phyloP scores from a whole-genome alignment of 2,113 vertebrate species.

The Ailuropoda melanoleuca region DNA sequence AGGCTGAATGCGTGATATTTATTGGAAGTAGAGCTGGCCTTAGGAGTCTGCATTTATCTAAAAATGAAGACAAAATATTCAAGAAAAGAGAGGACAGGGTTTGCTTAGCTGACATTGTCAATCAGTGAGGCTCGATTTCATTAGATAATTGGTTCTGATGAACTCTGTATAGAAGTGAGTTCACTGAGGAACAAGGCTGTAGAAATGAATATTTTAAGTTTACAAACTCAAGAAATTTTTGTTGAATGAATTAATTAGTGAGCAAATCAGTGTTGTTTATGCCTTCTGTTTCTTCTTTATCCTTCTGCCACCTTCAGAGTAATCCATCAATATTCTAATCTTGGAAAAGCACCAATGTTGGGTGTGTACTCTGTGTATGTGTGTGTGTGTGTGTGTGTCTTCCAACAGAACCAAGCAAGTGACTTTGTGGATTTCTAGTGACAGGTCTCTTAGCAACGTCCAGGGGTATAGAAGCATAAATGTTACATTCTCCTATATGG shows the following conservation, averaged over 20 bases:
- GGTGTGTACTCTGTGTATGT: background rate
- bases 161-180: background rate
- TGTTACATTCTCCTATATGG: background rate
- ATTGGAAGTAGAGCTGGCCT: background rate
- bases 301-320: background rate
- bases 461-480: background rate
- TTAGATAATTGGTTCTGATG: constrained; percentile 26
- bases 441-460: background rate
- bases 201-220: background rate
- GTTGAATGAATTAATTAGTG: background rate
- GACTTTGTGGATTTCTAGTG: background rate
- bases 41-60: background rate
- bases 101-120: background rate
- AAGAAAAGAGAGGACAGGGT: background rate
- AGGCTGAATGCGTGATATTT: background rate
- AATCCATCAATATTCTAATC: background rate
- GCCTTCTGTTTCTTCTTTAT: background rate
- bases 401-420: background rate
- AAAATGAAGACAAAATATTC: constrained; percentile 24
- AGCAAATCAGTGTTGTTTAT: background rate
- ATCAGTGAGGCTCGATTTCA: background rate
- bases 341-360: background rate
- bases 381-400: background rate
- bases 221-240: constrained; percentile 21
- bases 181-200: background rate